Conservation (phyloP, 2,113 vertebrate species). For the Cebidichthys violaceus region DNA sequence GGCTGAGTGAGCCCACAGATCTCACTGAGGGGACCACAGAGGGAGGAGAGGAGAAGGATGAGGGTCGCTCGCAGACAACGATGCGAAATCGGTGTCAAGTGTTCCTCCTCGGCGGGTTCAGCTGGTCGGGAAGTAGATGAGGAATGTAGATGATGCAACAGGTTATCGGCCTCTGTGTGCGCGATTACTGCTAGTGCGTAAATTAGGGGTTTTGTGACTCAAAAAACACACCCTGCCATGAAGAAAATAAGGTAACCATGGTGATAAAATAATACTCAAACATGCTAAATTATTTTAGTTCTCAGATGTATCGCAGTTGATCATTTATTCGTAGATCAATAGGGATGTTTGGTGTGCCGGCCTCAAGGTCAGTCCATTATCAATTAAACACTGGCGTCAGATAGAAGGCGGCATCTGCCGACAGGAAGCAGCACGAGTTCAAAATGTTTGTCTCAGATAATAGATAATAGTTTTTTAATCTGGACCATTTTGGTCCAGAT, state of each 20-base stretch:
- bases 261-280: not conserved
- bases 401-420: too few species aligned
- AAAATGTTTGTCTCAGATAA: constrained; percentile 1
- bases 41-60: constrained; percentile 35
- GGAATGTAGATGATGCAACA: constrained; percentile 36
- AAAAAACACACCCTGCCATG: not conserved
- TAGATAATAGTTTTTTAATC: not conserved
- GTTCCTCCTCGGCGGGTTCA: constrained; percentile 54
- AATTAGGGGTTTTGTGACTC: not conserved
- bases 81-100: constrained; percentile 67
- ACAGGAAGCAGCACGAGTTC: constrained; percentile 1
- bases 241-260: not conserved
- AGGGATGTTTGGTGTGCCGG: not conserved
- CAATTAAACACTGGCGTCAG: not conserved
- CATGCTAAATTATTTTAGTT: not conserved
- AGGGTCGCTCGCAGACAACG: constrained; percentile 54
- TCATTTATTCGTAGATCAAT: not conserved
- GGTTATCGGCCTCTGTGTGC: constrained; percentile 11
- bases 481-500: not conserved
- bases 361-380: not conserved
- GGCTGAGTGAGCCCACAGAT: constrained; percentile 57
- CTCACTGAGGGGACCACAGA: constrained; percentile 46
- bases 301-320: not conserved
- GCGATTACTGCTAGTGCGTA: not conserved
- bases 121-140: constrained; percentile 48